Conservation (phyloP, 2,797 vertebrate genomes). For the Microtus agrestis region DNA sequence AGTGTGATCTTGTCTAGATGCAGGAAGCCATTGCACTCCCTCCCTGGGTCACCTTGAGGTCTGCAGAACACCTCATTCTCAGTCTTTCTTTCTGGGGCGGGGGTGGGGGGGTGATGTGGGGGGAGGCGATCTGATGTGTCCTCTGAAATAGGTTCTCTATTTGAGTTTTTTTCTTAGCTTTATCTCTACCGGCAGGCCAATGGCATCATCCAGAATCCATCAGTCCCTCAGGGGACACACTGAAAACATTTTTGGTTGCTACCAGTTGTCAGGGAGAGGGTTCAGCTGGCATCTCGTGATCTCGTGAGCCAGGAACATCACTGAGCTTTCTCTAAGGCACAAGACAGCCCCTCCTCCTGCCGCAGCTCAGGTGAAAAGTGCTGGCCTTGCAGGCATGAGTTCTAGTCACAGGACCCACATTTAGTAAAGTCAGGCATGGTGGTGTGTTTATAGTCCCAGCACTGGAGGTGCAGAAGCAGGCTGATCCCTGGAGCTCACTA, state of each 20-base stretch:
- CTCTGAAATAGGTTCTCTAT: background rate
- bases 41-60: background rate
- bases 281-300: background rate
- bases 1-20: background rate
- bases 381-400: background rate
- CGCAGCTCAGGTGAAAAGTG: background rate
- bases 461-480: background rate
- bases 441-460: background rate
- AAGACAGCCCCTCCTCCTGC: background rate
- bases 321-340: accelerated
- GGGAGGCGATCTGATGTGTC: background rate
- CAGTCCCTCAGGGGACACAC: too few species aligned
- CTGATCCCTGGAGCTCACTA: background rate
- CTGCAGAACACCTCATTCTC: background rate
- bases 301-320: background rate
- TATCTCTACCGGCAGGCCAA: background rate
- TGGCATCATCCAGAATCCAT: background rate
- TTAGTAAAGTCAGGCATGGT: background rate
- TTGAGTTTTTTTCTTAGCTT: background rate
- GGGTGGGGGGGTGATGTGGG: accelerated
- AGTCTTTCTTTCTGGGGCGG: background rate
- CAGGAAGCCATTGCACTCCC: background rate
- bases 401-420: background rate
- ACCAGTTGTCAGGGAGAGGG: background rate
- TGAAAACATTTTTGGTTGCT: background rate